Percentiles rank a stretch among this genome's conserved stretches.
Conservation (phyloP, 2,888 invertebrate genomes). For the Caradrina clavipalpis region DNA sequence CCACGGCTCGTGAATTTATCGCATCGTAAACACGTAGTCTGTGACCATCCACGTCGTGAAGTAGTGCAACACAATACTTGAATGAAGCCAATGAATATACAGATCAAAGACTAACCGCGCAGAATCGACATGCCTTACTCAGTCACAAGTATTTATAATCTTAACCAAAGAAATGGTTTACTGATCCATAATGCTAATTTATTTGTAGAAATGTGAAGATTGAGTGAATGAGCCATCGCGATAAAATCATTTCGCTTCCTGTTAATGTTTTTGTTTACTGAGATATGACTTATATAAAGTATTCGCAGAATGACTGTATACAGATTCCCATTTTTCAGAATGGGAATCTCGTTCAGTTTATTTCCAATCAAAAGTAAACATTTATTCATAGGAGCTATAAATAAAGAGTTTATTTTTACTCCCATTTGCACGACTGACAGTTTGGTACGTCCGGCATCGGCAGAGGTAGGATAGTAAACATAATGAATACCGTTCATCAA, state of each 20-base stretch:
- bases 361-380: conserved; percentile 53
- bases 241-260: conserved; percentile 50
- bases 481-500: conserved; percentile 49
- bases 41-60: conserved; percentile 52
- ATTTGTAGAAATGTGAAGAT: conserved; percentile 21
- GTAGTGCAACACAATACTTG: conserved; percentile 61
- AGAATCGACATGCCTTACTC: conserved; percentile 19
- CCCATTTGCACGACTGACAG: conserved; percentile 51
- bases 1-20: conserved; percentile 66
- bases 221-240: conserved; percentile 34
- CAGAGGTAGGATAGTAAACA: conserved; percentile 39
- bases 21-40: conserved; percentile 68
- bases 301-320: conserved; percentile 47
- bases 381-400: conserved; percentile 57
- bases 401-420: conserved; percentile 57
- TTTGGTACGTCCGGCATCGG: conserved; percentile 41
- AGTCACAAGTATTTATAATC: conserved; percentile 2
- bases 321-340: conserved; percentile 42
- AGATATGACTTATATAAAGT: conserved; percentile 46
- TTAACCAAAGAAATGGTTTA: conserved; percentile 32
- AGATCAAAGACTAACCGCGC: conserved; percentile 43
- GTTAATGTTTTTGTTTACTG: conserved; percentile 54
- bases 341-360: conserved; percentile 51
- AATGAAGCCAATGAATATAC: conserved; percentile 57
- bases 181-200: conserved; percentile 31